These are phyloP conservation scores for Theretra japonica DNA, from an alignment of 2,888 invertebrate species.

Conservation along the genomic window DNA sequence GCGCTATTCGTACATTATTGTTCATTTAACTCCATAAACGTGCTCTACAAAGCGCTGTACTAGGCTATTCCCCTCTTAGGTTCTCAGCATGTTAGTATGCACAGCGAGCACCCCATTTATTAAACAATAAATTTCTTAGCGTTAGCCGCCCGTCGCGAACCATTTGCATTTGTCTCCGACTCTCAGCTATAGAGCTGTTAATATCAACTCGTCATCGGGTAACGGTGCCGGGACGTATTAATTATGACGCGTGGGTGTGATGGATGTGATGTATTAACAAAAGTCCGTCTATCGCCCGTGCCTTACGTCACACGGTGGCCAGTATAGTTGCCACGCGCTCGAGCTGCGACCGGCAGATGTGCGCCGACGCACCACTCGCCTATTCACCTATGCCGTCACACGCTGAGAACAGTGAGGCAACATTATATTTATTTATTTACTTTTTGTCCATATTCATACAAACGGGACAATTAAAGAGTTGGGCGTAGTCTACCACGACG, in stretches of 20 bases:
- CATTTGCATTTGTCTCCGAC: background rate
- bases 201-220: slow-evolving; percentile 32
- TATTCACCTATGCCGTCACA: slow-evolving; percentile 48
- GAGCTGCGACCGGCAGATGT: slow-evolving; percentile 66
- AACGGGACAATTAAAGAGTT: too few species aligned
- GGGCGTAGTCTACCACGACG: too few species aligned
- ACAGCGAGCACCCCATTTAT: background rate
- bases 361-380: slow-evolving; percentile 60
- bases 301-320: slow-evolving; percentile 46
- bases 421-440: background rate
- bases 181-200: background rate
- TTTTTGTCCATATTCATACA: background rate
- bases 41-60: too few species aligned
- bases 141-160: background rate
- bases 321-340: slow-evolving; percentile 56
- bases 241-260: slow-evolving; percentile 41
- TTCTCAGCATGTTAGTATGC: background rate
- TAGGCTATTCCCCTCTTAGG: too few species aligned
- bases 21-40: too few species aligned
- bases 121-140: slow-evolving; percentile 12
- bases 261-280: slow-evolving; percentile 32
- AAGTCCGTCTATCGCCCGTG: slow-evolving; percentile 45
- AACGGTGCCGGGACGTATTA: slow-evolving; percentile 38
- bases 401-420: slow-evolving; percentile 22
- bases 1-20: too few species aligned